A percentile compares a stretch with the other conserved stretches of the same genome.
phyloP scores from a whole-genome alignment of 2,888 invertebrate species.

The Plutella xylostella region DNA sequence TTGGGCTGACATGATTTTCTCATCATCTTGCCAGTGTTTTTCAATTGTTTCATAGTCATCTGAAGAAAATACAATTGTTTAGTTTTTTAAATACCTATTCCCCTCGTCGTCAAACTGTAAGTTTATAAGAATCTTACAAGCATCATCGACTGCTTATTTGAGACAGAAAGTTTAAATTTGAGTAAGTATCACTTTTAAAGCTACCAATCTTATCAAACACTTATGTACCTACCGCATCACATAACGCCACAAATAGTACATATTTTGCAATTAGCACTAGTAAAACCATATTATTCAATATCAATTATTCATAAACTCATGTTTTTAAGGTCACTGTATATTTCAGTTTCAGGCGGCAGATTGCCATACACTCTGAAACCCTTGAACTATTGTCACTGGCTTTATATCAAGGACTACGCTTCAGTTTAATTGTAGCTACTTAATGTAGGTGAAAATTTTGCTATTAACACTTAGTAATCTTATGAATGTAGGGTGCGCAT shows the following conservation, averaged over 20 bases:
- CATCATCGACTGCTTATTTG: too few relatives aligned
- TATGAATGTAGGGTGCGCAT: too few relatives aligned
- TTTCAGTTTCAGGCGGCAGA: too few relatives aligned
- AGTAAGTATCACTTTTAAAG: too few relatives aligned
- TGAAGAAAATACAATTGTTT: constrained; percentile 25
- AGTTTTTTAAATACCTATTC: too few relatives aligned
- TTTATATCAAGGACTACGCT: not conserved
- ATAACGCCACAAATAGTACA: constrained; percentile 29
- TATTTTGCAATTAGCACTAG: constrained; percentile 27
- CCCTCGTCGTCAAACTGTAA: too few relatives aligned
- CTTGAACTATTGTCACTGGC: not conserved
- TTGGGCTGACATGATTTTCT: constrained; percentile 75
- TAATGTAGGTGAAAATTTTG: constrained; percentile 11
- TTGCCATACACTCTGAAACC: not conserved
- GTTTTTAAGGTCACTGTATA: too few relatives aligned
- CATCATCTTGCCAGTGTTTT: constrained; percentile 71
- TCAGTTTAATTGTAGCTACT: not conserved
- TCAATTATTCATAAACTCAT: not conserved
- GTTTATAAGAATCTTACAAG: too few relatives aligned
- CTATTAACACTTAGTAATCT: constrained; percentile 20
- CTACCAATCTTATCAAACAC: too few relatives aligned
- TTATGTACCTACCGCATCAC: constrained; percentile 40
- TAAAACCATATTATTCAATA: constrained; percentile 27
- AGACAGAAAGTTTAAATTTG: too few relatives aligned
- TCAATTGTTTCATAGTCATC: constrained; percentile 74